Base-by-base conservation (phyloP, 2,113 vertebrate species). In the Dermatemys mawii region DNA sequence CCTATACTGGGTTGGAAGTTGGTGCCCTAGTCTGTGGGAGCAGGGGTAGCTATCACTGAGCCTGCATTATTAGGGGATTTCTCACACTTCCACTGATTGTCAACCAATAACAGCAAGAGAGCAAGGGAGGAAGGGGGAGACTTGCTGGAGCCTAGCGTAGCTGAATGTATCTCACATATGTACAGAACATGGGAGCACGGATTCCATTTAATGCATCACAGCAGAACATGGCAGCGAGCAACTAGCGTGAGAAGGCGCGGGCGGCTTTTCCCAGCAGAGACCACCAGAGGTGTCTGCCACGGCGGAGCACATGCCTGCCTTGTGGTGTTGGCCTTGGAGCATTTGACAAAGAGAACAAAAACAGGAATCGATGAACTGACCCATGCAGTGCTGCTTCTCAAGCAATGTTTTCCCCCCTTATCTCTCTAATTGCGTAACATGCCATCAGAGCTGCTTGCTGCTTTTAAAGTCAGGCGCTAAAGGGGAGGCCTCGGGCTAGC, bases 351-450 rank as follows among this genome's bases (percentile, higher is more conserved):
- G 4, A 17, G 5, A 24, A n/a, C 19, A 49, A 78, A 78, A 60
- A 6, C 35, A 53, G 12, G 41, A 76, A 76, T 38, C 32, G 24
- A 60, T 5, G 48, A 51, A 35, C 24, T 6, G 54, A 81, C 22
- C 48, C 41, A 12, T 53, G n/a, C 32, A 5, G 5, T 81, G 73
- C 32, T 48, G 49, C 75, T 88, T 46, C 79, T 29, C 13, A n/a
- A 24, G 44, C 63, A 63, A 49, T 26, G n/a, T 79, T 17, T 84
- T 78, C 29, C 32, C 13, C 17, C 29, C 84, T 32, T n/a, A n/a
- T n/a, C 11, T 38, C 50, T 27, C 35, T 0, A 4, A 60, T 2
- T 4, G 41, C 51, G 2, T 1, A 16, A 9, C 0, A 0, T 2
- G 70, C 51, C 32, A 22, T 60, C 78, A 70, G 75, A 83, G 75